A percentile compares a stretch with the other conserved stretches of the same genome.
Evolutionary conservation across 2,888 invertebrate species (phyloP).

Genomic region (Cerceris rybyensis): DNA sequence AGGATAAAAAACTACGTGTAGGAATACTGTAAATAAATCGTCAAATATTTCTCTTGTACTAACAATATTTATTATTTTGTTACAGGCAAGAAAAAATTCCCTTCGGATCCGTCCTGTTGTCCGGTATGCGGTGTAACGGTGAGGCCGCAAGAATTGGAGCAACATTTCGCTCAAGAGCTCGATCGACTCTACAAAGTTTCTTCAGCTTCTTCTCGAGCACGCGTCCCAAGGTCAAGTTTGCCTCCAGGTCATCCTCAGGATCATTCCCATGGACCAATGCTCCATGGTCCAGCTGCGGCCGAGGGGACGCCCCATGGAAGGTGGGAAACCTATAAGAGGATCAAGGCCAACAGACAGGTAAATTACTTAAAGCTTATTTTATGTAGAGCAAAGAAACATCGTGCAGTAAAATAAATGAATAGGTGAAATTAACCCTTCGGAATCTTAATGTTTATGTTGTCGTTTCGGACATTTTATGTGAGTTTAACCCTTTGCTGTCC

Average conservation of each 20-base stretch:
- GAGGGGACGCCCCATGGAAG: constrained; percentile 84
- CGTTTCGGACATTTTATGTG: no score
- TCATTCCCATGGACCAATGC: constrained; percentile 76
- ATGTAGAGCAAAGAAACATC: constrained; percentile 54
- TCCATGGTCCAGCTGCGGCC: constrained; percentile 81
- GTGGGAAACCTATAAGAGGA: constrained; percentile 90
- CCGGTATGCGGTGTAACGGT: constrained; percentile 95
- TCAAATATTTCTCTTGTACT: neutral
- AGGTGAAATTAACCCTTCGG: no score
- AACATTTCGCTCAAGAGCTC: constrained; percentile 91
- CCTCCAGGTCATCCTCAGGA: constrained; percentile 76
- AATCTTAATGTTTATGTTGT: no score
- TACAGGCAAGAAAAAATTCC: constrained; percentile 80
- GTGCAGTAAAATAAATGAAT: no score
- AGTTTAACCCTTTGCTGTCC: no score
- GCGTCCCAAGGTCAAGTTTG: constrained; percentile 80
- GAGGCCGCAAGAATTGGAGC: constrained; percentile 91
- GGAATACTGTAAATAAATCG: neutral
- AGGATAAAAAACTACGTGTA: no score
- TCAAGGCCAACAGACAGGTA: constrained; percentile 88
- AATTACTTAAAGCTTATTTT: constrained; percentile 79
- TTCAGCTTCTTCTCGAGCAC: constrained; percentile 75
- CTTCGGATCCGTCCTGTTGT: constrained; percentile 88
- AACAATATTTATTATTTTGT: constrained; percentile 18
- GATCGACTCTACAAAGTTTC: constrained; percentile 87